Evolutionary conservation across 2,797 vertebrate species (phyloP).

Genomic region (Okamejei kenojei): DNA sequence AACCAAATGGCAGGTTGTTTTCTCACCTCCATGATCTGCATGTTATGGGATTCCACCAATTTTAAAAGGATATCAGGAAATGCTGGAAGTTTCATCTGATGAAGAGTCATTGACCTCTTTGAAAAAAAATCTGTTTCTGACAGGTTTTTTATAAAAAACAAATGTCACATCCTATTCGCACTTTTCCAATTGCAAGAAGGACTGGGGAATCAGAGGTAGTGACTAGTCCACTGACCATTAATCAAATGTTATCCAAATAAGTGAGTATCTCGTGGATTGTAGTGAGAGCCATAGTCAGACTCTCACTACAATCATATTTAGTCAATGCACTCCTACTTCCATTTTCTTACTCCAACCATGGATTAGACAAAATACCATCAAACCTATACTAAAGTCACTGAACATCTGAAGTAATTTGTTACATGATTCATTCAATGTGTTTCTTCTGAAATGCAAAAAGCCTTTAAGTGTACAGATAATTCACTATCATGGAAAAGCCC

Average conservation of each 20-base stretch:
- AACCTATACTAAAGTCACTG: not conserved
- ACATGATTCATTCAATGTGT: not conserved
- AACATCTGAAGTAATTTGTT: not conserved
- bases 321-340: no score
- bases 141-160: no score
- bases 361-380: not conserved
- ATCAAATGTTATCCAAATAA: not conserved
- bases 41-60: not conserved
- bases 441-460: not conserved
- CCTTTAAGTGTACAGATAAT: not conserved
- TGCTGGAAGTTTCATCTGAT: no score
- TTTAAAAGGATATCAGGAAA: not conserved
- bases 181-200: no score
- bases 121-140: no score
- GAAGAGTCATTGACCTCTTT: no score
- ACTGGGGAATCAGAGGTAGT: no score
- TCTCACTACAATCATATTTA: no score
- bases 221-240: not conserved
- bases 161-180: no score
- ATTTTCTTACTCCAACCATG: not conserved
- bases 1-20: not conserved
- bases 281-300: not conserved
- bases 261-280: not conserved
- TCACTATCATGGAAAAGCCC: not conserved
- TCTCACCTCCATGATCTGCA: not conserved